These are phyloP conservation scores for Pangasius sanitwongsei DNA, from an alignment of 2,797 vertebrate species.

Conservation along the genomic window DNA sequence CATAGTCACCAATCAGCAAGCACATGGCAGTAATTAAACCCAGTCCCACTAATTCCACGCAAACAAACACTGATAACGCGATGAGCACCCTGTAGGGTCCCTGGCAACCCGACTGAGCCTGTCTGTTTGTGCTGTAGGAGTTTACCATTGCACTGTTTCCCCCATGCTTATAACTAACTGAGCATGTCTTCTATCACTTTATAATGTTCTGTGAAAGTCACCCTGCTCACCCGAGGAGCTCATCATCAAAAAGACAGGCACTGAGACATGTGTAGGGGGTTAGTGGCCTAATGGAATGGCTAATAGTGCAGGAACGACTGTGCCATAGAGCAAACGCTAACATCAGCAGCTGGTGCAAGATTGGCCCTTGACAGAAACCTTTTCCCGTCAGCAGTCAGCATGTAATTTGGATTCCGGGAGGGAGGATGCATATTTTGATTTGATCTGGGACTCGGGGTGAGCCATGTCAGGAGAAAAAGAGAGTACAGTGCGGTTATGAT, in stretches of 20 bases:
- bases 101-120: slow-evolving; percentile 25
- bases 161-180: slow-evolving; percentile 24
- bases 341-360: slow-evolving; percentile 39
- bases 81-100: slow-evolving; percentile 49
- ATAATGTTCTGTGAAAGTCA: slow-evolving; percentile 48
- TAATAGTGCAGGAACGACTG: slow-evolving; percentile 36
- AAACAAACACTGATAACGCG: slow-evolving; percentile 60
- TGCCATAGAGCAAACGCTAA: slow-evolving; percentile 33
- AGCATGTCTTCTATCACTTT: slow-evolving; percentile 31
- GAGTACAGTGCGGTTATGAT: background rate
- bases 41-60: slow-evolving; percentile 60
- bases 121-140: slow-evolving; percentile 26
- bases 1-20: slow-evolving; percentile 60
- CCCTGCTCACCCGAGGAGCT: slow-evolving; percentile 21
- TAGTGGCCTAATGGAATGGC: slow-evolving; percentile 24
- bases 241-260: slow-evolving; percentile 33
- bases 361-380: slow-evolving; percentile 43
- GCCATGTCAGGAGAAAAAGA: slow-evolving; percentile 26
- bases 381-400: slow-evolving; percentile 43
- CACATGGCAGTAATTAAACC: slow-evolving; percentile 64
- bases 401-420: slow-evolving; percentile 51
- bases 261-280: slow-evolving; percentile 22
- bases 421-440: slow-evolving; percentile 52
- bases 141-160: slow-evolving; percentile 18
- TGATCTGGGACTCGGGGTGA: slow-evolving; percentile 56